Evolutionary conservation across 2,113 vertebrate species (phyloP), one percentile per base, ranked within the genome.

Genomic region (Pteruthius melanotis): DNA sequence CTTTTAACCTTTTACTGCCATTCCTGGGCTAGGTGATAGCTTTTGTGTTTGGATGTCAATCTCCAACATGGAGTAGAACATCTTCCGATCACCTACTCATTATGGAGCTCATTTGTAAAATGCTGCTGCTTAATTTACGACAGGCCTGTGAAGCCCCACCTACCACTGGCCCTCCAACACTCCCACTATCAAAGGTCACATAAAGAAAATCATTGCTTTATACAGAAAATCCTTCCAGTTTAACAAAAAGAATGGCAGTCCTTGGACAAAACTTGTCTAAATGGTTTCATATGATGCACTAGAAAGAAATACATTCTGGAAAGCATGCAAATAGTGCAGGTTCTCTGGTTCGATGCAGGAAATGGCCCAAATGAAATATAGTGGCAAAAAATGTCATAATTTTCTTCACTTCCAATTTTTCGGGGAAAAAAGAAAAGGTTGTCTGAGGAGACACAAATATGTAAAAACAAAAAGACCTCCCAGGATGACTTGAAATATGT

Each of bases 391-490:
- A 70, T 6, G 21, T 60, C 39, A 77, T 75, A 0, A 49, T 93
- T 95, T 94, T 83, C 56, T 59, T 94, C 18, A 27, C 28, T 95
- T 90, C 8, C 11, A 86, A 3, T 90, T 88, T 92, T 35, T 92
- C 4, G 8, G 19, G 8, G 8, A 20, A 45, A n/a, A 44, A 57
- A 45, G 13, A 50, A 77, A 66, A 83, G 6, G 19, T 90, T 94
- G 26, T 92, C 74, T 94, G 69, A 90, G 90, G 93, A 94, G 80
- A 87, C 52, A 80, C 59, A 93, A 91, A 95, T 87, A 86, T 53
- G 79, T 89, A 92, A 96, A 95, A 95, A 10, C 54, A 80, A 81
- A 90, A 83, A 94, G 94, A 96, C 96, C 94, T 96, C 95, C 94
- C 93, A 96, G 83, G 76, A 82, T 93, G 77, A 93, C 72, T 94